These are phyloP conservation scores for Furnarius figulus DNA, from an alignment of 2,113 vertebrate species.

Conservation along the genomic window DNA sequence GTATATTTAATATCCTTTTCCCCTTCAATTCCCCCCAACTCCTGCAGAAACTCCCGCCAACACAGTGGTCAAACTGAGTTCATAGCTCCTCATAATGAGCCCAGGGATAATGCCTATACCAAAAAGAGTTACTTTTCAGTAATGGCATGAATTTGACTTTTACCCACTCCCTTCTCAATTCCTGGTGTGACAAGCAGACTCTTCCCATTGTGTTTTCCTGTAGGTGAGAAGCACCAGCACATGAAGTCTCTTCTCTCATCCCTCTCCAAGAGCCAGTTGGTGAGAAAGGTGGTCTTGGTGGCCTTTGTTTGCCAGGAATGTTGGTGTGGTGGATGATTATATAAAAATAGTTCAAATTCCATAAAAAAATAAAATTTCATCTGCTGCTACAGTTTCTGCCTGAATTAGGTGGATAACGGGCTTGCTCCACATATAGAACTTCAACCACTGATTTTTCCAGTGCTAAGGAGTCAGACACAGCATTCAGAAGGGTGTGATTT, in stretches of 20 bases:
- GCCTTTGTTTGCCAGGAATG: not conserved
- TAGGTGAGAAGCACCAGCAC: not conserved
- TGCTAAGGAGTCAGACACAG: not conserved
- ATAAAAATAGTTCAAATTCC: not conserved
- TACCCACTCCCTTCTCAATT: not conserved
- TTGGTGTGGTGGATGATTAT: not conserved
- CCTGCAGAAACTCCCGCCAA: constrained; percentile 25
- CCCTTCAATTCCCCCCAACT: not conserved
- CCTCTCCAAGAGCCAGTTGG: not conserved
- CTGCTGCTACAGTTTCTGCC: not conserved
- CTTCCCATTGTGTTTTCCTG: not conserved
- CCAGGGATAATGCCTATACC: constrained; percentile 11
- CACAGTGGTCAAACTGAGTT: constrained; percentile 51
- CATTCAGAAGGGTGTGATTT: not conserved
- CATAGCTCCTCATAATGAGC: constrained; percentile 11
- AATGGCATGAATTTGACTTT: not conserved
- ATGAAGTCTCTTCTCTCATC: not conserved
- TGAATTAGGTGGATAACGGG: not conserved
- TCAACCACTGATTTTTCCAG: not conserved
- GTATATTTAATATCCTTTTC: constrained; percentile 40
- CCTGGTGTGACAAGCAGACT: constrained; percentile 2
- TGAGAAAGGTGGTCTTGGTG: not conserved
- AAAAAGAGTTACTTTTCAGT: constrained; percentile 1
- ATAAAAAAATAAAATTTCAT: not conserved
- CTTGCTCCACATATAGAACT: not conserved